Percentiles rank a stretch among this genome's conserved stretches.
Conservation (phyloP, 2,113 vertebrate genomes). For the Equus przewalskii region DNA sequence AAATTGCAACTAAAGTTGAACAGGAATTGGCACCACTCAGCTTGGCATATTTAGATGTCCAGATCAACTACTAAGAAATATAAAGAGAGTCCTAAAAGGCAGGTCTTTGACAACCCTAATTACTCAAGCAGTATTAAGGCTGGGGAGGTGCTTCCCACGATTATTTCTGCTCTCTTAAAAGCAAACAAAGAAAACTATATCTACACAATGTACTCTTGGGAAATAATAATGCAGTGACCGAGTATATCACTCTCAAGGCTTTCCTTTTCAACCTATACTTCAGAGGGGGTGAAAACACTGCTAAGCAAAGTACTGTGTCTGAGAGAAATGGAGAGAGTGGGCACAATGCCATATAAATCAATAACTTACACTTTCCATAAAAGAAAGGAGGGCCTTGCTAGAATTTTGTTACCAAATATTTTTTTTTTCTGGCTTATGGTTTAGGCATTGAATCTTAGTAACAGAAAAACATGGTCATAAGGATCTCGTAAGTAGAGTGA, state of each 20-base stretch:
- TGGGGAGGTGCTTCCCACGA: background rate
- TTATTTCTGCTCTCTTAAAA: slow-evolving; percentile 27
- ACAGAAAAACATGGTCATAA: background rate
- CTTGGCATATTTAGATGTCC: background rate
- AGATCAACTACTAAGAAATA: slow-evolving; percentile 51
- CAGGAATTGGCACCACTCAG: background rate
- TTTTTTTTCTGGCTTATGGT: background rate
- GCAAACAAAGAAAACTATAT: background rate
- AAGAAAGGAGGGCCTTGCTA: background rate
- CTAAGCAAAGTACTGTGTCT: background rate
- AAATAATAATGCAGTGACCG: background rate
- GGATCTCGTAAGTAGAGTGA: background rate
- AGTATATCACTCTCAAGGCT: background rate
- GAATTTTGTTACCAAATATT: background rate
- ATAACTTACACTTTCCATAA: background rate
- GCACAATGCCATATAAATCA: background rate
- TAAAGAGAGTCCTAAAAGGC: background rate
- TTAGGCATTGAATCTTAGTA: background rate
- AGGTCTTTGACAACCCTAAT: background rate
- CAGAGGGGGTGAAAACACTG: background rate
- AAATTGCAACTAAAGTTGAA: background rate
- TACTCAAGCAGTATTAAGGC: background rate
- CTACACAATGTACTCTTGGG: background rate
- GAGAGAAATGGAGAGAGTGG: background rate
- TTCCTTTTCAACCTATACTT: background rate